Percentiles rank a stretch among this genome's conserved stretches.
Conservation (phyloP, 2,797 vertebrate genomes). For the Tympanoctomys barrerae region DNA sequence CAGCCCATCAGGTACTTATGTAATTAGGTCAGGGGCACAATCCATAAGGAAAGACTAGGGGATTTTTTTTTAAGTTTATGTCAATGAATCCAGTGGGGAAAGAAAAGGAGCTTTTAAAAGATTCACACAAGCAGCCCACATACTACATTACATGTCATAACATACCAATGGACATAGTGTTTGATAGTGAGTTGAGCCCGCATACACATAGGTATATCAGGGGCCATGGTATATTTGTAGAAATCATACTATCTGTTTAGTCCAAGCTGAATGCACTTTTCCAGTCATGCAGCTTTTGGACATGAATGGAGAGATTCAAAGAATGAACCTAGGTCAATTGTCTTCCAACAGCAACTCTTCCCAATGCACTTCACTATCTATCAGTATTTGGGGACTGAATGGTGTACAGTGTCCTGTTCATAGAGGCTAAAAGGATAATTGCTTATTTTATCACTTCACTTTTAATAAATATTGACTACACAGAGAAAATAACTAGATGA, state of each 20-base stretch:
- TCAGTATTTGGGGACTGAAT: not conserved
- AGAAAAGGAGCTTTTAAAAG: conserved; percentile 28
- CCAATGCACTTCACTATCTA: not conserved
- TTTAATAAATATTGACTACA: not conserved
- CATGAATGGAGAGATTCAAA: not conserved
- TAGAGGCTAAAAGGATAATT: not conserved
- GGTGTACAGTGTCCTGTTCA: not conserved
- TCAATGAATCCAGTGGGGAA: conserved; percentile 57
- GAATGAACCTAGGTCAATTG: not conserved
- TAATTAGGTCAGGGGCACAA: conserved; percentile 81
- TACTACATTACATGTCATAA: not conserved
- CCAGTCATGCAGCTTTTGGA: not conserved
- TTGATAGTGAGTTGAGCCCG: not conserved
- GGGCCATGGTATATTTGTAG: not conserved
- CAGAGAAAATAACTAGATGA: not conserved
- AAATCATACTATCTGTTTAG: not conserved
- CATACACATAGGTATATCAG: not conserved
- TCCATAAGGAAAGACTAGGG: conserved; percentile 71
- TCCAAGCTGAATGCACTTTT: not conserved
- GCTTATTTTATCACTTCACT: not conserved
- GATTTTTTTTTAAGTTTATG: conserved; percentile 71
- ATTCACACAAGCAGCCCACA: not conserved
- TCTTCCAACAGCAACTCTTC: not conserved
- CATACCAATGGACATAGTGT: not conserved
- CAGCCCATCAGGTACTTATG: conserved; percentile 81